These are phyloP conservation scores for Taeniopygia guttata DNA, from an alignment of 2,797 vertebrate genomes.

Conservation along the genomic window DNA sequence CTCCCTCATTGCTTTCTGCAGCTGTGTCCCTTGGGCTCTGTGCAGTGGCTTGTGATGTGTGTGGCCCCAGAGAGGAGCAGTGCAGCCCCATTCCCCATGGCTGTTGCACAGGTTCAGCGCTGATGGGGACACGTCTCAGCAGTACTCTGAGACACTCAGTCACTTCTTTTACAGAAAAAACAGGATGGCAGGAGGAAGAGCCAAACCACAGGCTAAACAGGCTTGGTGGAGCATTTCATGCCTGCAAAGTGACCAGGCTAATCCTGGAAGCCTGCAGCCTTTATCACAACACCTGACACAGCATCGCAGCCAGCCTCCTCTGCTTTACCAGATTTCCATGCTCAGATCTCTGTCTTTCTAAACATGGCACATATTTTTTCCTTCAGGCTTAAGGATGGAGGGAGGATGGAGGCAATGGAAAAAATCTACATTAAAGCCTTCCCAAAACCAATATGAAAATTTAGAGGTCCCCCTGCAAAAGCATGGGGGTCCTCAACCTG, in stretches of 20 bases:
- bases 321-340: background rate
- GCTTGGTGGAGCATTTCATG: background rate
- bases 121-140: rapidly evolving
- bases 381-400: background rate
- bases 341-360: rapidly evolving
- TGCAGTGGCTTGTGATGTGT: background rate
- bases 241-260: background rate
- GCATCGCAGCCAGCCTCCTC: background rate
- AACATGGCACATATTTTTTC: background rate
- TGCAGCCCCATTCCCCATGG: background rate
- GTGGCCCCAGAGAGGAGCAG: background rate
- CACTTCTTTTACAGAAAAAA: background rate
- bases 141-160: background rate
- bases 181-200: background rate
- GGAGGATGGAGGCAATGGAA: background rate
- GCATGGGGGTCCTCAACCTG: rapidly evolving
- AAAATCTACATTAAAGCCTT: background rate
- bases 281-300: background rate
- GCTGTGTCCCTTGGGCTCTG: rapidly evolving
- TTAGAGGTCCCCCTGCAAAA: background rate
- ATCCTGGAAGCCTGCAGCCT: background rate
- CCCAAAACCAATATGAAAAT: background rate
- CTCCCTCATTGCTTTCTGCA: background rate
- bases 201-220: background rate
- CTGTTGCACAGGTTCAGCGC: rapidly evolving